phyloP scores from a whole-genome alignment of 2,888 invertebrate genomes.

The Agapostemon virescens region DNA sequence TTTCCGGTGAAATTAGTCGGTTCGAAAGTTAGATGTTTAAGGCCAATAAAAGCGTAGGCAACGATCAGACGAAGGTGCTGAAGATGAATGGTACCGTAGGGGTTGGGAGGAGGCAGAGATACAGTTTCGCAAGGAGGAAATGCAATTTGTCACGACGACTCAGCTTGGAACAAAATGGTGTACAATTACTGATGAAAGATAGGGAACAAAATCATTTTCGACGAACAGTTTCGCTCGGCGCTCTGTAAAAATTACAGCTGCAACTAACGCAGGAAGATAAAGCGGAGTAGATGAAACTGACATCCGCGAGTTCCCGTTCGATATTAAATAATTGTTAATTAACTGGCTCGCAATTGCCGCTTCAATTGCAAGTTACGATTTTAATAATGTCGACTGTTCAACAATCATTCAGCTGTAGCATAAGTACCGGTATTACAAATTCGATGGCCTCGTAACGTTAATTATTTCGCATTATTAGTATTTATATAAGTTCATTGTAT shows the following conservation, averaged over 20 bases:
- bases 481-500: background rate
- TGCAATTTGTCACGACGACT: constrained; percentile 4
- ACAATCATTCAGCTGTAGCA: background rate
- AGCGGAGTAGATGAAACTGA: background rate
- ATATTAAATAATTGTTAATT: background rate
- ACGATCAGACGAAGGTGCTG: background rate
- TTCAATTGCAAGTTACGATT: background rate
- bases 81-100: background rate
- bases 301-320: background rate
- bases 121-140: background rate
- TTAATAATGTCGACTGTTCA: background rate
- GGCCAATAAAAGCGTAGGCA: constrained; percentile 26
- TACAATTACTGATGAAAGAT: constrained; percentile 1
- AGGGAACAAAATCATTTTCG: background rate
- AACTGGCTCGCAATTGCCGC: background rate
- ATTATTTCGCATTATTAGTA: background rate
- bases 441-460: background rate
- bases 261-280: background rate
- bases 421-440: background rate
- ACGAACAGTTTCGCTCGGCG: background rate
- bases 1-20: constrained; percentile 4
- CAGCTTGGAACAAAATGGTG: background rate
- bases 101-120: background rate
- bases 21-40: constrained; percentile 43
- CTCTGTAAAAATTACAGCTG: background rate